Evolutionary conservation across 2,797 vertebrate species (phyloP).

Genomic region (Anniella stebbinsi): DNA sequence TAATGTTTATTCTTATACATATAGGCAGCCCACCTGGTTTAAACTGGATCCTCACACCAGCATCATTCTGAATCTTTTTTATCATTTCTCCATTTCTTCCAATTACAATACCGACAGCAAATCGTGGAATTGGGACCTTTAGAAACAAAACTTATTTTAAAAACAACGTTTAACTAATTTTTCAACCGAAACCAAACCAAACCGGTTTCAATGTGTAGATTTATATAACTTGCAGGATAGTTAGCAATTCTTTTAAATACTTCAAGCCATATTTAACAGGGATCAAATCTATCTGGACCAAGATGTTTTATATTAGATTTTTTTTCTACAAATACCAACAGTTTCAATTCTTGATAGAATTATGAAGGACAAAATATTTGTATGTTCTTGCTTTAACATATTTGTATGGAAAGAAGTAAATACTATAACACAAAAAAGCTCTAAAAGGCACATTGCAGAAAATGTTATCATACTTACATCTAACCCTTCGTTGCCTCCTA

Average conservation of each 20-base stretch:
- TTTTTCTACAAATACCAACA: background rate
- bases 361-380: background rate
- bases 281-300: background rate
- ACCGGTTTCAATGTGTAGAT: background rate
- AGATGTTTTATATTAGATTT: background rate
- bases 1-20: background rate
- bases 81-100: conserved; percentile 99
- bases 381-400: background rate
- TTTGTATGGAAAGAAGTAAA: background rate
- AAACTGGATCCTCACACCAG: conserved; percentile 98
- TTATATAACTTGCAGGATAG: background rate
- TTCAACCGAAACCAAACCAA: conserved; percentile 5
- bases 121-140: conserved; percentile 96
- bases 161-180: background rate
- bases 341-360: background rate
- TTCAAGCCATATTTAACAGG: background rate
- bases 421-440: conserved; percentile 34
- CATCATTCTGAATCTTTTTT: conserved; percentile 99
- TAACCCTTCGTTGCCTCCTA: conserved; percentile 91
- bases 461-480: conserved; percentile 84
- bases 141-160: background rate
- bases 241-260: background rate
- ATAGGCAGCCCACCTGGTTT: conserved; percentile 87
- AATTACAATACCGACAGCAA: conserved; percentile 98
- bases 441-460: conserved; percentile 62